Percentiles rank a stretch among this genome's conserved stretches.
phyloP scores from a whole-genome alignment of 2,113 vertebrate species.

The Trinectes maculatus region DNA sequence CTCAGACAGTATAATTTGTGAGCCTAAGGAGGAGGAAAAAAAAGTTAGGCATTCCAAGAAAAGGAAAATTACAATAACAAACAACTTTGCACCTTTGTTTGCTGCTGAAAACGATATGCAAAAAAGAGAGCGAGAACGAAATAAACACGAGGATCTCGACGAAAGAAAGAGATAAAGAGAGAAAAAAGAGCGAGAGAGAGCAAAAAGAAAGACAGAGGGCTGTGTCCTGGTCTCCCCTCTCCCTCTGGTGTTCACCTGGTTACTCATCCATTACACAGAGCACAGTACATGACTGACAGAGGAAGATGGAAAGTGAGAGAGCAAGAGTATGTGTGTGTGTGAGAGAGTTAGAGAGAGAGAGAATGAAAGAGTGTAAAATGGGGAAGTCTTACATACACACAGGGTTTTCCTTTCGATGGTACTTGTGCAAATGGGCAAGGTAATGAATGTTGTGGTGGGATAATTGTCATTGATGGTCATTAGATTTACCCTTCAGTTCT shows the following conservation, averaged over 20 bases:
- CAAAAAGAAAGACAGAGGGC: constrained; percentile 30
- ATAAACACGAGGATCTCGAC: constrained; percentile 9
- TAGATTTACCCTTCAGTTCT: constrained; percentile 69
- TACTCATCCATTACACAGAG: constrained; percentile 81
- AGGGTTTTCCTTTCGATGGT: constrained; percentile 60
- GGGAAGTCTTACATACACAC: constrained; percentile 54
- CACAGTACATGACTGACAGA: constrained; percentile 75
- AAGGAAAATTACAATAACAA: constrained; percentile 61
- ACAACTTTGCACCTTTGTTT: constrained; percentile 62
- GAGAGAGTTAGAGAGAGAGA: constrained; percentile 1
- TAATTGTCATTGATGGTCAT: constrained; percentile 81
- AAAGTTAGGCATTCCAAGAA: constrained; percentile 53
- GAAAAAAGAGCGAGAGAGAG: constrained; percentile 9
- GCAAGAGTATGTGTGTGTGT: neutral
- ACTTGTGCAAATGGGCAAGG: constrained; percentile 66
- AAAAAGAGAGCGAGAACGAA: constrained; percentile 33
- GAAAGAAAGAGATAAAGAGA: constrained; percentile 32
- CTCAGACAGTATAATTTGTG: constrained; percentile 59
- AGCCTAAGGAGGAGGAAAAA: constrained; percentile 10
- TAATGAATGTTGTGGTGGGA: constrained; percentile 69
- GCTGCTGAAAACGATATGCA: constrained; percentile 52
- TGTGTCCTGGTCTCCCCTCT: constrained; percentile 70
- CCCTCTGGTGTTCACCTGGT: constrained; percentile 79
- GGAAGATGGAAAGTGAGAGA: constrained; percentile 10
- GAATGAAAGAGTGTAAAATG: neutral